Conservation (phyloP, 1,140 invertebrate species). For the Procambarus virginalis region DNA sequence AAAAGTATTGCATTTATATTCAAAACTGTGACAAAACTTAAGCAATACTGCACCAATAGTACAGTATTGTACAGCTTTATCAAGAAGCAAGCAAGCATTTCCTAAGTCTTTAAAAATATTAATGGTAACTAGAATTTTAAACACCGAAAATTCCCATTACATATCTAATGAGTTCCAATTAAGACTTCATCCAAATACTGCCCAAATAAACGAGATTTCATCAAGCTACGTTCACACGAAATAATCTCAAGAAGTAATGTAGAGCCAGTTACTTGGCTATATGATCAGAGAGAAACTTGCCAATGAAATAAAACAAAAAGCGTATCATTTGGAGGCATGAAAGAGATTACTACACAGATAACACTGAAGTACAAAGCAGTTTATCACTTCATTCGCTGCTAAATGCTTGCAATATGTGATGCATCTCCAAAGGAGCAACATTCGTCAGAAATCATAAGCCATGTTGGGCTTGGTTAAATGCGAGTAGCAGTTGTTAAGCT, state of each 20-base stretch:
- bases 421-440: conserved; percentile 6
- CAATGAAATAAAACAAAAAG: neutral
- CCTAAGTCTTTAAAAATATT: too few species aligned
- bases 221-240: neutral
- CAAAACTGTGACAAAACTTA: too few species aligned
- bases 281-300: neutral
- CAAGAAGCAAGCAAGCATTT: too few species aligned
- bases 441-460: neutral
- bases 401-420: neutral
- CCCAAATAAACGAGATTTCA: neutral
- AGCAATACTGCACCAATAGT: too few species aligned
- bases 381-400: neutral
- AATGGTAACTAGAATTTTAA: too few species aligned
- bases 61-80: too few species aligned
- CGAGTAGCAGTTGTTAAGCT: conserved; percentile 29
- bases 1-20: too few species aligned
- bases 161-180: too few species aligned
- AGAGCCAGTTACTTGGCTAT: neutral
- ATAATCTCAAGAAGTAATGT: neutral
- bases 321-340: neutral
- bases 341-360: neutral
- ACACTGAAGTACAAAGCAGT: conserved; percentile 1
- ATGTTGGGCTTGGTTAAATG: conserved; percentile 20
- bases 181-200: too few species aligned
- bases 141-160: too few species aligned